These are phyloP conservation scores for Phallusia fumigata DNA, from an alignment of 23 tunicate genomes.

Conservation along the genomic window DNA sequence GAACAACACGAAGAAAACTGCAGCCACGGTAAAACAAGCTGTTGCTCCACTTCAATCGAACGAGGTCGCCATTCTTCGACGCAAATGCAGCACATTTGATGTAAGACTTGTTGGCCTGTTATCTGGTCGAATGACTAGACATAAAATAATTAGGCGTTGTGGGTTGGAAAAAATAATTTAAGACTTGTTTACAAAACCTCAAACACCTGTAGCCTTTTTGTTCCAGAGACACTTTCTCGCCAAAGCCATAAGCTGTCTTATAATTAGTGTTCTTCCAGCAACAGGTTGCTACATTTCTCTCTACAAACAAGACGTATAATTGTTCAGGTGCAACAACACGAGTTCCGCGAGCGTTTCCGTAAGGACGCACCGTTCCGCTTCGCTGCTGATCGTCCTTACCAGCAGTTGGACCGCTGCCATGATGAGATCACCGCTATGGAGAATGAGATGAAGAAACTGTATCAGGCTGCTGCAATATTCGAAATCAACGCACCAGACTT, in stretches of 20 bases:
- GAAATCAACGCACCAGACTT: constrained; percentile 98
- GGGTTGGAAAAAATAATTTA: too few species aligned
- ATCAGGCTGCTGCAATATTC: constrained; percentile 86
- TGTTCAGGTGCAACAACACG: constrained; percentile 96
- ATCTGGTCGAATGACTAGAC: too few species aligned
- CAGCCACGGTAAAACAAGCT: constrained; percentile 92
- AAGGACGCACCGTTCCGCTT: constrained; percentile 91
- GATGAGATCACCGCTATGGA: constrained; percentile 81
- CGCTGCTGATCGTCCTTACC: constrained; percentile 59
- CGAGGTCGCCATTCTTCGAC: constrained; percentile 83
- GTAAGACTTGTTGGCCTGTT: constrained; percentile 46
- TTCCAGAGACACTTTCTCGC: too few species aligned
- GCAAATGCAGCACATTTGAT: constrained; percentile 91
- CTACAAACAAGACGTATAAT: too few species aligned
- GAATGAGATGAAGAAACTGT: constrained; percentile 76
- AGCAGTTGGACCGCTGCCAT: constrained; percentile 66
- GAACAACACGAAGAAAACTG: constrained; percentile 98
- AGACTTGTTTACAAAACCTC: too few species aligned
- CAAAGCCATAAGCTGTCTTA: too few species aligned
- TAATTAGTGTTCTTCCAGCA: too few species aligned
- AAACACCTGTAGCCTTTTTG: too few species aligned
- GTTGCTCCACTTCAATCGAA: constrained; percentile 96
- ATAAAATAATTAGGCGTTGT: too few species aligned
- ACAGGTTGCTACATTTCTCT: too few species aligned
- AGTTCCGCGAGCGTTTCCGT: constrained; percentile 89